A percentile compares a stretch with the other conserved stretches of the same genome.
Evolutionary conservation across 2,113 vertebrate species (phyloP).

Genomic region (Callospermophilus lateralis): DNA sequence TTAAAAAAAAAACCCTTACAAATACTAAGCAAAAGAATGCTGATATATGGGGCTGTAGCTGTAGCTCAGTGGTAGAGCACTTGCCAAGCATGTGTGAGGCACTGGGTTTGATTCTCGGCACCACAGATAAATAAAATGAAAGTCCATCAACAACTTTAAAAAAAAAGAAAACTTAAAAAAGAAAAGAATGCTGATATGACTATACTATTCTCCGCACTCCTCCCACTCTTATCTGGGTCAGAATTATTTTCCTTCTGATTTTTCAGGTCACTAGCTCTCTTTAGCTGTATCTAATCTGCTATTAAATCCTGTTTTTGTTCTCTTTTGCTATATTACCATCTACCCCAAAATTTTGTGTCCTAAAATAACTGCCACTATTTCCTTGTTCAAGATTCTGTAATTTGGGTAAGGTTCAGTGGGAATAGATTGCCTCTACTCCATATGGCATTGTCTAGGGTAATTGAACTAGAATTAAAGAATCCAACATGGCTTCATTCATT

Average conservation of each 20-base stretch:
- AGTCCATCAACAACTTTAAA: too few relatives aligned
- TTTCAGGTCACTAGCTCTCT: background rate
- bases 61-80: too few relatives aligned
- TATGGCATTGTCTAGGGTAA: background rate
- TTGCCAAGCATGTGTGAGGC: too few relatives aligned
- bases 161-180: background rate
- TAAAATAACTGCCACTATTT: constrained; percentile 13
- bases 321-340: background rate
- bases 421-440: background rate
- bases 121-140: too few relatives aligned
- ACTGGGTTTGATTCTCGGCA: too few relatives aligned
- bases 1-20: background rate
- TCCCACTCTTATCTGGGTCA: background rate
- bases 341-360: background rate
- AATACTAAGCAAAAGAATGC: background rate
- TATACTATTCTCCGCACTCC: background rate
- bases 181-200: background rate
- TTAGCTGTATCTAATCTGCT: background rate
- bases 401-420: background rate
- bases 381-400: background rate
- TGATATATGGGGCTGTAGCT: too few relatives aligned
- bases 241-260: background rate
- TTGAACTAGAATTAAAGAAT: background rate
- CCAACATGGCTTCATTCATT: background rate
- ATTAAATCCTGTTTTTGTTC: background rate